Evolutionary conservation across 1,140 invertebrate genomes (phyloP).

Genomic region (Leguminivora glycinivorella): DNA sequence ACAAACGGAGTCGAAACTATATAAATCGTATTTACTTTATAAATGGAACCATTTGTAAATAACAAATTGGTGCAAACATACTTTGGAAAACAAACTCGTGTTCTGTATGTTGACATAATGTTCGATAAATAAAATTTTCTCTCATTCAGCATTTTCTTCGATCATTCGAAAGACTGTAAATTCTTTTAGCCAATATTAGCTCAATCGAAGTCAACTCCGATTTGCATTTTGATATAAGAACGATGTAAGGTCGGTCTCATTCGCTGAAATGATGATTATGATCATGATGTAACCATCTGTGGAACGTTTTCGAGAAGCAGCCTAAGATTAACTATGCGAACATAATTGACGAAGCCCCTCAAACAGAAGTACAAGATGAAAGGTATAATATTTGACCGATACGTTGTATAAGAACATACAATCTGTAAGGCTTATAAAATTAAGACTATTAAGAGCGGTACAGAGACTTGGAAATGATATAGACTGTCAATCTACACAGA

Average conservation of each 20-base stretch:
- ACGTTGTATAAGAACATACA: not conserved
- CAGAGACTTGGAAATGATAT: not conserved
- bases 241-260: no score
- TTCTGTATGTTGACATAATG: not conserved
- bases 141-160: not conserved
- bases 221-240: no score
- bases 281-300: no score
- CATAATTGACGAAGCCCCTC: constrained; percentile 5
- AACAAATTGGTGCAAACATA: not conserved
- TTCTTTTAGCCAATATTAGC: not conserved
- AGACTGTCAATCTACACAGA: not conserved
- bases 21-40: not conserved
- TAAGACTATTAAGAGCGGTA: not conserved
- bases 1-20: no score
- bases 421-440: not conserved
- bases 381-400: not conserved
- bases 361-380: not conserved
- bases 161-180: not conserved
- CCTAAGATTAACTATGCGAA: not conserved
- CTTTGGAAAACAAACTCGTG: not conserved
- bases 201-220: no score
- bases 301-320: not conserved
- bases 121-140: not conserved
- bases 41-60: not conserved
- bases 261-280: no score